Evolutionary conservation across 2,113 vertebrate genomes (phyloP).

Genomic region (Pandion haliaetus): DNA sequence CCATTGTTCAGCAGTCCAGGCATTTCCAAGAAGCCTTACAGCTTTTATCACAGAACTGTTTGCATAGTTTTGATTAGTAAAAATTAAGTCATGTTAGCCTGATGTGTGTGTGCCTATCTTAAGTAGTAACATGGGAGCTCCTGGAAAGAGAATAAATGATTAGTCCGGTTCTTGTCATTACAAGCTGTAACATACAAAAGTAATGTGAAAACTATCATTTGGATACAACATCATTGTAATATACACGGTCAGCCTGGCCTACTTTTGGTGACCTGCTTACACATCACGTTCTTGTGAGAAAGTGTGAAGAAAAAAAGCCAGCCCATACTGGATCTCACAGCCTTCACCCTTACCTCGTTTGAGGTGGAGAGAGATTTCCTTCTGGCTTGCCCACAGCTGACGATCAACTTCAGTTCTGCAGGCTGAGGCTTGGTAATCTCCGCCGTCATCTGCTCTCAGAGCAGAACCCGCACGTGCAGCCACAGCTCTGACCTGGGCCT

Average conservation of each 20-base stretch:
- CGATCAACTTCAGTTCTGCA: neutral
- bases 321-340: neutral
- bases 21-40: neutral
- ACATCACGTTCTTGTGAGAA: neutral
- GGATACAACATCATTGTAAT: neutral
- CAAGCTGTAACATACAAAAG: neutral
- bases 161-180: neutral
- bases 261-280: neutral
- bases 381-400: neutral
- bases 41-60: neutral
- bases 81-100: neutral
- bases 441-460: neutral
- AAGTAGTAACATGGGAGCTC: neutral
- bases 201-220: neutral
- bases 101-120: neutral
- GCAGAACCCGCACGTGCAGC: fast-evolving
- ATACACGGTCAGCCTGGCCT: neutral
- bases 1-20: neutral
- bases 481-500: neutral
- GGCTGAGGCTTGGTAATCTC: neutral
- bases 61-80: neutral
- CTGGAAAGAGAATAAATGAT: neutral
- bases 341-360: neutral
- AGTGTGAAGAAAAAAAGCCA: neutral
- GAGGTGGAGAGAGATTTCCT: neutral